Evolutionary conservation across 64 coral and sea anemone species (phyloP), one percentile per base, ranked within the genome.

Genomic region (Montipora foliosa): DNA sequence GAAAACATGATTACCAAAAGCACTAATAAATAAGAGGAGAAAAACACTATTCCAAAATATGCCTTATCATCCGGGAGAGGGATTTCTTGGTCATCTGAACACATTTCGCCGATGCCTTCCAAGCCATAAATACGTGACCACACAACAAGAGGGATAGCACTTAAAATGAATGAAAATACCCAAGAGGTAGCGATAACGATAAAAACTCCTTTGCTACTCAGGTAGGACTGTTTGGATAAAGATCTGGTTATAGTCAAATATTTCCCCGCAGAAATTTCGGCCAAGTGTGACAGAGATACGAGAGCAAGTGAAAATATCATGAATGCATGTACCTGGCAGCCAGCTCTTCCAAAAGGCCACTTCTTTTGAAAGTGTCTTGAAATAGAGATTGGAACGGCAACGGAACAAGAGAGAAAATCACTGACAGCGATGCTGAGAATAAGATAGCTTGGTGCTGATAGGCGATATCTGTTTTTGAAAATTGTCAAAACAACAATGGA

Each of bases 181-280:
- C 91, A 93, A 14, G 77, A 72, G 5, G 10, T 58, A 15, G 64
- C 44, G 16, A 93, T 81, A 2, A 93, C 11, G 13, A 68, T 10
- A 9, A 87, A 2, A 6, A 84, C 82, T 67, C 64, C 71, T 66
- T 57, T 79, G 14, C 15, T 87, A 14, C 64, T 44, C 8, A 84
- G 49, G 67, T 87, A 76, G 3, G 81, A 83, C 14, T 87, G 44
- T 17, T 17, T 87, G 13, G 61, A 68, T 7, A 76, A 44, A 55
- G 76, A 87, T n/a, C 72, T 93, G 48, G 84, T 76, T 10, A 93
- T 86, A 12, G 91, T 93, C 51, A 93, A 73, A 47, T 93, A 93
- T 82, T 93, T 93, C 29, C 84, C 91, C 2, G 64, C 15, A n/a
- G 91, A 83, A 67, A 93, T 87, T 6, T 57, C 58, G 21, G 47